Percentiles rank a stretch among this genome's conserved stretches.
Conservation (phyloP, 2,113 vertebrate genomes). For the Chamaetylas fuelleborni region DNA sequence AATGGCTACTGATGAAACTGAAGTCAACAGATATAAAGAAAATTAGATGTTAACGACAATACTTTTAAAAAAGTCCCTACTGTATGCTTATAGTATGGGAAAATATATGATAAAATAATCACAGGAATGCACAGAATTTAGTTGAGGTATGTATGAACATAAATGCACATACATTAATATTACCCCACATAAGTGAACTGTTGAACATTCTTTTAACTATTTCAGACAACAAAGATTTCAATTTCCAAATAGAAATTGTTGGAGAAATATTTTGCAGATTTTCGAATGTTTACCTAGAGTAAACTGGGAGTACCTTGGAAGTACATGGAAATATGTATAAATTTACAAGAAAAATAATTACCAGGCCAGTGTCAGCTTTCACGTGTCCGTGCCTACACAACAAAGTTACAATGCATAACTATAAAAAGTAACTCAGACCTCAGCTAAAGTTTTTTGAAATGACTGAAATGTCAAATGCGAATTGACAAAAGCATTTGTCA, state of each 20-base stretch:
- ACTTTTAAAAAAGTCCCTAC: not conserved
- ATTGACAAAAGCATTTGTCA: not conserved
- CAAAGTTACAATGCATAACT: not conserved
- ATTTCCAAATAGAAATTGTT: not conserved
- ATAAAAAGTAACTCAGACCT: not conserved
- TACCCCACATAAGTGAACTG: not conserved
- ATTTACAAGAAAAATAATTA: not conserved
- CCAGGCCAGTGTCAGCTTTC: not conserved
- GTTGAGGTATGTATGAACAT: not conserved
- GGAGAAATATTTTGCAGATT: not conserved
- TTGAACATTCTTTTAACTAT: not conserved
- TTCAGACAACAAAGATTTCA: not conserved
- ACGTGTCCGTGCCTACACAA: not conserved
- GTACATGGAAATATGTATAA: not conserved
- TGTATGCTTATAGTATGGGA: not conserved
- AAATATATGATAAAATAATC: not conserved
- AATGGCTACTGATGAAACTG: constrained; percentile 6
- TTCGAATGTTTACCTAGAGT: not conserved
- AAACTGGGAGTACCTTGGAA: not conserved
- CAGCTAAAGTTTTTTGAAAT: not conserved
- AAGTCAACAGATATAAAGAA: not conserved
- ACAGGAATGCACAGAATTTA: not conserved
- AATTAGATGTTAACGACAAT: not conserved
- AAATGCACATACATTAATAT: not conserved
- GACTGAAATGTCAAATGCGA: not conserved